phyloP scores from a whole-genome alignment of 2,113 vertebrate genomes.

The Helogale parvula region DNA sequence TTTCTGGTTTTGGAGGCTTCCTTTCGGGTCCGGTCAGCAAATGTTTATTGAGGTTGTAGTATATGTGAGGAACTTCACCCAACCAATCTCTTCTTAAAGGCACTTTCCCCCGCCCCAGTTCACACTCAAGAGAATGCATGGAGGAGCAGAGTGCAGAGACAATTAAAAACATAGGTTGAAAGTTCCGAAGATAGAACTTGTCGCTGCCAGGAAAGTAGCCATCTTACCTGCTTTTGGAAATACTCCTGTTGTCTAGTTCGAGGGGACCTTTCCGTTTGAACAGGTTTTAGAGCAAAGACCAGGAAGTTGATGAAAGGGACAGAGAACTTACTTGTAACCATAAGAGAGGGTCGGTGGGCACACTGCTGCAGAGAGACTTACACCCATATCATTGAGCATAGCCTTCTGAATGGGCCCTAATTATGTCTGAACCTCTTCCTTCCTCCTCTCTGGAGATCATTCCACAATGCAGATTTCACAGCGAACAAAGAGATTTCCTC shows the following conservation, averaged over 20 bases:
- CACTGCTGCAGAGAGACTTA: neutral
- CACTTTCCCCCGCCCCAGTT: neutral
- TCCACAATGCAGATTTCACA: neutral
- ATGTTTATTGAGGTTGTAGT: neutral
- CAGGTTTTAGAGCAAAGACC: conserved; percentile 24
- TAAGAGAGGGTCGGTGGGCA: neutral
- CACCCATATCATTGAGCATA: neutral
- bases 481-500: conserved; percentile 59
- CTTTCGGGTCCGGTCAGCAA: neutral
- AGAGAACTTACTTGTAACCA: neutral
- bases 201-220: neutral
- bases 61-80: neutral
- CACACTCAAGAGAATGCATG: neutral
- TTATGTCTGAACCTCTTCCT: conserved; percentile 65
- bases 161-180: neutral
- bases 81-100: neutral
- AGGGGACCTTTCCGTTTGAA: neutral
- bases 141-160: neutral
- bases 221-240: neutral
- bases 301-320: neutral
- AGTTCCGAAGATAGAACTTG: neutral
- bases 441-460: neutral
- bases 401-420: conserved; percentile 34
- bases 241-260: neutral
- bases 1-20: neutral